These are phyloP conservation scores for Panagrolaimus sp. DNA, from an alignment of 1,140 invertebrate species.

Conservation along the genomic window DNA sequence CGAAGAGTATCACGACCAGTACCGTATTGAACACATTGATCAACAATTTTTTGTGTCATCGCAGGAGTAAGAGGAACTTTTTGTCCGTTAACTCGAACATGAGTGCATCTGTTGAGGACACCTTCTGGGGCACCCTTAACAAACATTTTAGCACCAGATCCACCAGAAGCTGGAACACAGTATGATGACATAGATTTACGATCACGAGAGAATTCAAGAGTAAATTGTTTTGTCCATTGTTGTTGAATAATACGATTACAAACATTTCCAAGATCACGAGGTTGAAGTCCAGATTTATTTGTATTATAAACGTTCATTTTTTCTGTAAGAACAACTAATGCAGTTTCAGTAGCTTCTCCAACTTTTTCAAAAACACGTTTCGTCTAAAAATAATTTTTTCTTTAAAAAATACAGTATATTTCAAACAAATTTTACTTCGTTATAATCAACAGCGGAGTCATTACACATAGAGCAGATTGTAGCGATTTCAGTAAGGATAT, in stretches of 20 bases:
- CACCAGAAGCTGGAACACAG: constrained; percentile 69
- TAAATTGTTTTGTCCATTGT: constrained; percentile 98
- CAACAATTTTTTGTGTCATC: constrained; percentile 85
- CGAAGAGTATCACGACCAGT: constrained; percentile 95
- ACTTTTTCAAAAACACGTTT: constrained; percentile 73
- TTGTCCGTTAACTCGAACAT: constrained; percentile 82
- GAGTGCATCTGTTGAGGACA: constrained; percentile 91
- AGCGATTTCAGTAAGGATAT: constrained; percentile 82
- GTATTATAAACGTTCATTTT: constrained; percentile 89
- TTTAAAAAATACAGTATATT: constrained; percentile 10
- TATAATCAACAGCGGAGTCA: constrained; percentile 98
- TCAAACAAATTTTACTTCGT: constrained; percentile 70
- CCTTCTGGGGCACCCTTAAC: constrained; percentile 97
- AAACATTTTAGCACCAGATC: constrained; percentile 82
- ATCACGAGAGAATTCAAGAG: constrained; percentile 97
- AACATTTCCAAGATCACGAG: constrained; percentile 82
- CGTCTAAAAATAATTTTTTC: constrained; percentile 58
- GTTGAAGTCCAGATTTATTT: constrained; percentile 77
- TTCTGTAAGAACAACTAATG: constrained; percentile 91
- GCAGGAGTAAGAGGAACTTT: constrained; percentile 84
- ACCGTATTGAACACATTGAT: constrained; percentile 87
- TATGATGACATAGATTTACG: constrained; percentile 89
- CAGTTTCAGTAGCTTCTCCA: constrained; percentile 98
- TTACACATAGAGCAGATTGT: constrained; percentile 99
- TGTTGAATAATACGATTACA: constrained; percentile 86